Evolutionary conservation across 2,888 invertebrate species (phyloP).

Genomic region (Orthosia gracilis): DNA sequence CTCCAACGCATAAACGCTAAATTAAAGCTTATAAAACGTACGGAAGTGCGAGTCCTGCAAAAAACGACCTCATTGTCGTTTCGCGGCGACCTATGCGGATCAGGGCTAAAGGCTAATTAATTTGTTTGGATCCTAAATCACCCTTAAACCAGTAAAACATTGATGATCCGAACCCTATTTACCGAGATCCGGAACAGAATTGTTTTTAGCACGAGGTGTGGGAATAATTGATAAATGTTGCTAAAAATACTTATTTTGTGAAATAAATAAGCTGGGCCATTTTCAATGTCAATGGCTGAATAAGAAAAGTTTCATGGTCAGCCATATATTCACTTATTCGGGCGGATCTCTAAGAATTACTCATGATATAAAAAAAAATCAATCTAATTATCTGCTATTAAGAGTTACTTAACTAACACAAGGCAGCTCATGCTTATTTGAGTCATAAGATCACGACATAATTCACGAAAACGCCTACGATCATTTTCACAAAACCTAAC

Average conservation of each 20-base stretch:
- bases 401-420: background rate
- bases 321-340: background rate
- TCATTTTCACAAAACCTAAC: background rate
- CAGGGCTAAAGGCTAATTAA: conserved; percentile 39
- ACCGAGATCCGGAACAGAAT: conserved; percentile 18
- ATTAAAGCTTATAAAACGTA: background rate
- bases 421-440: background rate
- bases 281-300: conserved; percentile 27
- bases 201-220: conserved; percentile 39
- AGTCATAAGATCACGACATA: background rate
- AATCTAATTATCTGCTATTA: background rate
- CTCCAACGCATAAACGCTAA: background rate
- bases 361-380: background rate
- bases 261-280: background rate
- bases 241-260: conserved; percentile 30
- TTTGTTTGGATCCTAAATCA: conserved; percentile 46
- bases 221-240: conserved; percentile 34
- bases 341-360: background rate
- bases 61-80: conserved; percentile 15
- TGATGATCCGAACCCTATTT: conserved; percentile 22
- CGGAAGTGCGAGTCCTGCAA: background rate
- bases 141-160: conserved; percentile 43
- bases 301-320: background rate
- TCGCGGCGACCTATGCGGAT: conserved; percentile 14
- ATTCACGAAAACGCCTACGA: too few species aligned